Percentiles rank a stretch among this genome's conserved stretches.
phyloP scores from a whole-genome alignment of 2,888 invertebrate species.

The Tribolium freemani region DNA sequence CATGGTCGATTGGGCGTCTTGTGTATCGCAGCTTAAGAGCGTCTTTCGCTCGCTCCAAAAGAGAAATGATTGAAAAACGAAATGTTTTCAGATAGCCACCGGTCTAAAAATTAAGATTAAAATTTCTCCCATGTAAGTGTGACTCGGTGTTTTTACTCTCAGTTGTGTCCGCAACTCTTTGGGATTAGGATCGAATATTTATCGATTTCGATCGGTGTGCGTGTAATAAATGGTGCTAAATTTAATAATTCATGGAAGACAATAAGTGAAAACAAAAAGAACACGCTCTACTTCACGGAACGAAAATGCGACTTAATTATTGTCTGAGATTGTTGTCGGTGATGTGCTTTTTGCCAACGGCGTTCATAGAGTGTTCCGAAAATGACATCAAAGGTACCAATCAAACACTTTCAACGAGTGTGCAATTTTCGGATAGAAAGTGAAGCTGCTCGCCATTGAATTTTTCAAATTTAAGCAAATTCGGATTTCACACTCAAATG shows the following conservation, averaged over 20 bases:
- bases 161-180: slow-evolving; percentile 52
- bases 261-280: slow-evolving; percentile 54
- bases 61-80: slow-evolving; percentile 48
- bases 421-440: slow-evolving; percentile 23
- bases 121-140: slow-evolving; percentile 62
- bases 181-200: slow-evolving; percentile 36
- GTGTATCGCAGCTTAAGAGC: slow-evolving; percentile 8
- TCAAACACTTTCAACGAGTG: background rate
- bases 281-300: slow-evolving; percentile 61
- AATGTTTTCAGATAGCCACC: slow-evolving; percentile 56
- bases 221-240: slow-evolving; percentile 20
- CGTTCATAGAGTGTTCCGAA: slow-evolving; percentile 59
- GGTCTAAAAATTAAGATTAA: slow-evolving; percentile 62
- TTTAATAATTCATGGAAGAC: slow-evolving; percentile 46
- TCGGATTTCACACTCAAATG: slow-evolving; percentile 8
- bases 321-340: slow-evolving; percentile 60
- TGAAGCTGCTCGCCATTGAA: slow-evolving; percentile 17
- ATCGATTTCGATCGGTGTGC: slow-evolving; percentile 26
- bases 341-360: slow-evolving; percentile 57
- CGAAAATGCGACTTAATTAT: slow-evolving; percentile 62
- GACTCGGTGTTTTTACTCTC: slow-evolving; percentile 62
- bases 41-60: slow-evolving; percentile 27
- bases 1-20: slow-evolving; percentile 1
- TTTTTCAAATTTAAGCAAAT: background rate
- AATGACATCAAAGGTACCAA: slow-evolving; percentile 64